A percentile compares a stretch with the other conserved stretches of the same genome.
These are phyloP conservation scores for Heliconius hortense DNA, from an alignment of 2,888 invertebrate species.

Conservation along the genomic window DNA sequence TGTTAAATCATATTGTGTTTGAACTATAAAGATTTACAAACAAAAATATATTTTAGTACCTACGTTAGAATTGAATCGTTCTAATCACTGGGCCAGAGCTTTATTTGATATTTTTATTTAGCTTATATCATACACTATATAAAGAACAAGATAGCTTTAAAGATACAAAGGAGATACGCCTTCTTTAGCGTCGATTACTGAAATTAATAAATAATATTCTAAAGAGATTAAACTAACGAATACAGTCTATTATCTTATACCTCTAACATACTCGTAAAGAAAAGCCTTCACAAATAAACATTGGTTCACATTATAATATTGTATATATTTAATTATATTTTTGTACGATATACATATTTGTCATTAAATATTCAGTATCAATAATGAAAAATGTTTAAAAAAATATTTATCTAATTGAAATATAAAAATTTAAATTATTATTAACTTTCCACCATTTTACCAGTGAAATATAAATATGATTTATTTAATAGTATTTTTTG, in stretches of 20 bases:
- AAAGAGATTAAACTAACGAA: neutral
- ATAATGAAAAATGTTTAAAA: too few relatives aligned
- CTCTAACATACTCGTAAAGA: neutral
- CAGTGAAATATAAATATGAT: neutral
- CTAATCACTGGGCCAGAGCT: constrained; percentile 5
- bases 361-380: too few relatives aligned
- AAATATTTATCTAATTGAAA: neutral
- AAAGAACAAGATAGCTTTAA: constrained; percentile 17
- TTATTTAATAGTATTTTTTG: too few relatives aligned
- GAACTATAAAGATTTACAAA: constrained; percentile 20
- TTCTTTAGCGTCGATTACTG: neutral
- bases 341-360: too few relatives aligned
- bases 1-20: constrained; percentile 24
- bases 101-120: constrained; percentile 6
- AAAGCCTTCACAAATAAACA: neutral
- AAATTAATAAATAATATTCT: constrained; percentile 3
- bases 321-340: neutral
- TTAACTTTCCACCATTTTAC: neutral
- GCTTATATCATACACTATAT: neutral
- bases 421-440: neutral
- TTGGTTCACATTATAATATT: neutral
- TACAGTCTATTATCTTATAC: neutral
- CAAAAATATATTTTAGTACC: neutral
- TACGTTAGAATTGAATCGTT: constrained; percentile 1
- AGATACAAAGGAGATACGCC: neutral